phyloP scores from a whole-genome alignment of 1,140 invertebrate genomes.

The Ooceraea biroi region DNA sequence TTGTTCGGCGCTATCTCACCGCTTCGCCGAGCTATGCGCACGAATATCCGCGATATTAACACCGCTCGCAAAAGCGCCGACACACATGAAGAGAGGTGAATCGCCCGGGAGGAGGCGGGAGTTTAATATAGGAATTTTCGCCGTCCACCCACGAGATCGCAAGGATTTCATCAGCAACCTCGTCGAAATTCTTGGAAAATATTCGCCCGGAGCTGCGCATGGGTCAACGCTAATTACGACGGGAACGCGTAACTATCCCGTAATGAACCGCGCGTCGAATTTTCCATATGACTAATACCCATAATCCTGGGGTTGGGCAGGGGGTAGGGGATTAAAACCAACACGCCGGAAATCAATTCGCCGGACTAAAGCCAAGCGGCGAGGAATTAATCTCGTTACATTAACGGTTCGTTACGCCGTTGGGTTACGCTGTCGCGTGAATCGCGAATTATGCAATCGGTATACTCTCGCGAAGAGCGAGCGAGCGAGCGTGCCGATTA shows the following conservation, averaged over 20 bases:
- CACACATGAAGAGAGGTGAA: not conserved
- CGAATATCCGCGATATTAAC: constrained; percentile 50
- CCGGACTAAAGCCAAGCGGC: constrained; percentile 8
- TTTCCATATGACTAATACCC: not conserved
- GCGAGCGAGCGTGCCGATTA: not conserved
- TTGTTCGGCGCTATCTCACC: constrained; percentile 24
- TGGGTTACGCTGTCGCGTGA: constrained; percentile 44
- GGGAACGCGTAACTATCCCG: not conserved
- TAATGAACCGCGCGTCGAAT: constrained; percentile 21
- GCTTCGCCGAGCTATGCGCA: not conserved
- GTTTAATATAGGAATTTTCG: constrained; percentile 37
- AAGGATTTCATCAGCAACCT: constrained; percentile 20
- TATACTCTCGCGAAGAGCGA: not conserved
- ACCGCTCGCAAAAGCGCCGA: constrained; percentile 1
- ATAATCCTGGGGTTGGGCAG: not conserved
- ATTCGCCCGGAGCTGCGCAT: not conserved
- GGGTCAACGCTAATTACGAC: constrained; percentile 7
- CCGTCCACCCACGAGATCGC: constrained; percentile 11
- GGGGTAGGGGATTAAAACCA: not conserved
- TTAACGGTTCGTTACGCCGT: constrained; percentile 43
- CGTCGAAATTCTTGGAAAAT: constrained; percentile 18
- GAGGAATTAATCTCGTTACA: constrained; percentile 51
- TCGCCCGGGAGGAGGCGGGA: not conserved
- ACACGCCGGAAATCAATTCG: constrained; percentile 32
- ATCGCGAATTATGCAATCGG: constrained; percentile 37